phyloP scores from a whole-genome alignment of 2,888 invertebrate genomes.

The Phlogophora meticulosa region DNA sequence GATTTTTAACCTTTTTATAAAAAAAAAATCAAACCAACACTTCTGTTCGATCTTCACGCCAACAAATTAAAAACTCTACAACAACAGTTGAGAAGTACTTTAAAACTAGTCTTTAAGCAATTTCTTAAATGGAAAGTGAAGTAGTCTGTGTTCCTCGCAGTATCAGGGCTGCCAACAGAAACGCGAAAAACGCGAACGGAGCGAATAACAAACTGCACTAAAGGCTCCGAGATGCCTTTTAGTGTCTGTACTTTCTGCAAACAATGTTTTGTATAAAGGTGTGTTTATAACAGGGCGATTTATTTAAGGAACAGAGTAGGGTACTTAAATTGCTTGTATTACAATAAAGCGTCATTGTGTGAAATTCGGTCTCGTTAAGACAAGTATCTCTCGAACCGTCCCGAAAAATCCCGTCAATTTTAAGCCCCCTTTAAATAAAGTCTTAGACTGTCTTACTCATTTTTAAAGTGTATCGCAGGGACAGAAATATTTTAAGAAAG shows the following conservation, averaged over 20 bases:
- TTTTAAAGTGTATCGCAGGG: not conserved
- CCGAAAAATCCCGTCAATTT: no score
- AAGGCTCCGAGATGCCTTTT: conserved; percentile 6
- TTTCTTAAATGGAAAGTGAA: not conserved
- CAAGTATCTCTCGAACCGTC: no score
- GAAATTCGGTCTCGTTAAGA: not conserved
- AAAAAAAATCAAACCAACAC: not conserved
- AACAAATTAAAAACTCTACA: conserved; percentile 9
- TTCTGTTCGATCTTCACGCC: not conserved
- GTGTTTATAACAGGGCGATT: conserved; percentile 3
- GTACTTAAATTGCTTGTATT: no score
- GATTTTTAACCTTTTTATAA: no score
- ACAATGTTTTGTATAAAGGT: conserved; percentile 8
- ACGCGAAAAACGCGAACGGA: not conserved
- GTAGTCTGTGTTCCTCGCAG: not conserved
- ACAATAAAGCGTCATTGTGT: not conserved
- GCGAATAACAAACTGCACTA: conserved; percentile 34
- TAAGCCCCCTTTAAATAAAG: no score
- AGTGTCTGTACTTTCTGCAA: conserved; percentile 1
- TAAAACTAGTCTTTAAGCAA: conserved; percentile 4
- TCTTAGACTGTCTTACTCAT: not conserved
- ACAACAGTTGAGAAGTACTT: not conserved
- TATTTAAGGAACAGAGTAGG: not conserved
- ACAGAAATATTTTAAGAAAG: conserved; percentile 8
- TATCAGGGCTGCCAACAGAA: conserved; percentile 4